Base-by-base conservation (phyloP, 1,140 invertebrate genomes). In the Drosophila elegans region DNA sequence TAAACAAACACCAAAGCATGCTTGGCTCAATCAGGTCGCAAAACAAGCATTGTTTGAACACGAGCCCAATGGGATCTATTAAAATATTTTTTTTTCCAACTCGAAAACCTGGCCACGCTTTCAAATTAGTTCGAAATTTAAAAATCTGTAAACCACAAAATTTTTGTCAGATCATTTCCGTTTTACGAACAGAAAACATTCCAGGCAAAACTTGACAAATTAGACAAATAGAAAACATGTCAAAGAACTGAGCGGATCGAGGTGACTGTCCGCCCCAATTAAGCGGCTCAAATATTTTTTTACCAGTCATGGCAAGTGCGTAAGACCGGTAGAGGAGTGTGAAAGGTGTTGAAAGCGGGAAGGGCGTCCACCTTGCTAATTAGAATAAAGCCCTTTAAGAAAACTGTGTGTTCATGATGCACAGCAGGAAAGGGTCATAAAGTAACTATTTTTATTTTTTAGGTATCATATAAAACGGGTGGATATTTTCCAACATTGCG, bases 151-250 rank as follows among this genome's bases (percentile, higher is more conserved):
- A 72, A 66, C 74, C 72, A 44, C 29, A 41, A 45, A 36, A 55
- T 76, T 75, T 85, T 61, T 78, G 83, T 67, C 59, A 34, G 75
- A 84, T 88, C 80, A 88, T 89, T 88, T 88, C 84, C 84, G 84
- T 84, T 74, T 75, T 66, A 49, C 38, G 13, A 46, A 36, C 54
- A 9, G 34, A 64, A 52, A 53, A 57, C 25, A 45, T 54, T 52
- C 60, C 49, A 48, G 60, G 51, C 73, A 82, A 78, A 74, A 77
- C 56, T 75, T 89, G 79, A 88, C 83, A 88, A 83, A 83, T 88
- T 88, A 78, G 76, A 89, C 84, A 88, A 89, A 89, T 90, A 89
- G 84, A 84, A 89, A 89, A 89, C 85, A 89, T 89, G 85, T 84
- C 84, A 78, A 89, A 89, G 68, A 85, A 78, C 78, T 78, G 78